Evolutionary conservation across 2,113 vertebrate species (phyloP).

Genomic region (Cinclus mexicanus): DNA sequence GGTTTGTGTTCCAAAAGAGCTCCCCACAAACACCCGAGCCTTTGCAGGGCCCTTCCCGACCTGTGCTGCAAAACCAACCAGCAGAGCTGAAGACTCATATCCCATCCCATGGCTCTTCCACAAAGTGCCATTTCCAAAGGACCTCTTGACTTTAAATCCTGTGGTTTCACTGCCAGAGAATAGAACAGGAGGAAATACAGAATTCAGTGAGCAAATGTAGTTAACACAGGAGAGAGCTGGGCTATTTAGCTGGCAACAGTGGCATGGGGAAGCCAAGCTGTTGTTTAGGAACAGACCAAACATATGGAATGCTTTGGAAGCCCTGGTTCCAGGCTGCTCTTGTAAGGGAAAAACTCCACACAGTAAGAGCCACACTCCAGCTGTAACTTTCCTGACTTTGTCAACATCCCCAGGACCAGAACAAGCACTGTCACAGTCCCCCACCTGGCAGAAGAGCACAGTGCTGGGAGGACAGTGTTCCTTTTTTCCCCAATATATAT

Average conservation of each 20-base stretch:
- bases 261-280: background rate
- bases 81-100: background rate
- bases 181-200: background rate
- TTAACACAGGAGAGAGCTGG: background rate
- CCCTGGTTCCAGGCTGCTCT: background rate
- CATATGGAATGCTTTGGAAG: accelerated
- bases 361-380: background rate
- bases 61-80: background rate
- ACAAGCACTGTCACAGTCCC: background rate
- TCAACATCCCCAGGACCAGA: background rate
- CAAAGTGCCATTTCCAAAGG: background rate
- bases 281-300: background rate
- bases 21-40: background rate
- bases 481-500: background rate
- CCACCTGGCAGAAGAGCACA: background rate
- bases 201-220: background rate
- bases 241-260: background rate
- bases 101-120: background rate
- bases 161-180: background rate
- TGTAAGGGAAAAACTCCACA: background rate
- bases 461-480: accelerated
- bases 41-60: background rate
- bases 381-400: background rate
- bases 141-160: background rate
- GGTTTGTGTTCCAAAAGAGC: accelerated